Conservation (phyloP, 2,888 invertebrate species). For the Napeogenes sylphis region DNA sequence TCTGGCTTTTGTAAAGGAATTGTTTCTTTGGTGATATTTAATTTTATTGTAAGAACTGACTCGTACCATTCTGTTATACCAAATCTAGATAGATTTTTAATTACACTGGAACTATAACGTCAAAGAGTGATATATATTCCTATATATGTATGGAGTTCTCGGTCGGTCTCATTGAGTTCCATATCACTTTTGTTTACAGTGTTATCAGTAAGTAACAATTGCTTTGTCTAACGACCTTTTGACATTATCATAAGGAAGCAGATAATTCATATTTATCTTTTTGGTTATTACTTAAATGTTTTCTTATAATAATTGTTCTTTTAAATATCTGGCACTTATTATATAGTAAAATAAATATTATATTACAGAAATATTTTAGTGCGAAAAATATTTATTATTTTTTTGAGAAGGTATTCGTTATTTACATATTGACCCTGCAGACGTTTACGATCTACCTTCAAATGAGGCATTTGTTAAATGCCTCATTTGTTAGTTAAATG, state of each 20-base stretch:
- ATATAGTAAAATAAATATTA: no score
- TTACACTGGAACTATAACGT: background rate
- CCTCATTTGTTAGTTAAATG: no score
- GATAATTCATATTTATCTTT: background rate
- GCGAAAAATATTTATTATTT: no score
- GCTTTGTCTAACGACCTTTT: constrained; percentile 25
- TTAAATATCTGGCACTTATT: no score
- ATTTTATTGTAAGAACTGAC: constrained; percentile 10
- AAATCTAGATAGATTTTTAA: background rate
- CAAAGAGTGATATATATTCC: background rate
- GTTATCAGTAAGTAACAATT: constrained; percentile 20
- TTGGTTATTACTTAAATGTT: background rate
- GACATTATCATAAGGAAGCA: constrained; percentile 15
- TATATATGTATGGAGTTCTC: background rate
- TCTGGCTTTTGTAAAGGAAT: constrained; percentile 14
- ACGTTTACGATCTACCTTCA: no score
- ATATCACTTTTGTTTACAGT: constrained; percentile 22
- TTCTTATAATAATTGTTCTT: background rate
- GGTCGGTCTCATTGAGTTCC: constrained; percentile 12
- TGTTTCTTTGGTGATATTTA: constrained; percentile 20
- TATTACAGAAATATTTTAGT: no score
- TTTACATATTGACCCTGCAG: no score
- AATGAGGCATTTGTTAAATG: no score
- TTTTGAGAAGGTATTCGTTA: no score
- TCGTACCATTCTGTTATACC: background rate